Evolutionary conservation across 2,888 invertebrate genomes (phyloP).

Genomic region (Rotaria sp.): DNA sequence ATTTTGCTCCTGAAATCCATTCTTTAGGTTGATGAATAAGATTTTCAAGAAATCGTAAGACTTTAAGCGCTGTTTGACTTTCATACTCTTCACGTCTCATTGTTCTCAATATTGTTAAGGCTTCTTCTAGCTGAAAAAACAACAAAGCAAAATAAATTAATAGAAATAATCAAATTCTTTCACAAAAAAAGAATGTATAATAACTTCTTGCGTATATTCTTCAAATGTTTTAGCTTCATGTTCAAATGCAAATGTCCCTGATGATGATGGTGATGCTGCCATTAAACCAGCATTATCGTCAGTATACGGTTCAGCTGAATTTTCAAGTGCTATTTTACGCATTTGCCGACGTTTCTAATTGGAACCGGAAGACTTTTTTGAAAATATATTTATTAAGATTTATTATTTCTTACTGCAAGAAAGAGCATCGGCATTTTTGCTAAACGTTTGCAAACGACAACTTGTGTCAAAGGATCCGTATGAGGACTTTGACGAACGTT

Average conservation of each 20-base stretch:
- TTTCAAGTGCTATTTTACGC: not conserved
- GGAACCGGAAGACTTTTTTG: not conserved
- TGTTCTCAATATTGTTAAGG: not conserved
- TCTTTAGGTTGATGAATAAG: constrained; percentile 19
- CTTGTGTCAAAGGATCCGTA: not conserved
- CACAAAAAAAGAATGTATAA: not conserved
- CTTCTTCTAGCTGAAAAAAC: not conserved
- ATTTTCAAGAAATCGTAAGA: not conserved
- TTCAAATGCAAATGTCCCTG: not conserved
- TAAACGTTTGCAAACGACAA: constrained; percentile 15
- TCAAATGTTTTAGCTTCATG: not conserved
- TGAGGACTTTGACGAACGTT: not conserved
- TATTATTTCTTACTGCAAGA: not conserved
- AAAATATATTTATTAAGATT: not conserved
- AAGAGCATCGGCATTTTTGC: not conserved
- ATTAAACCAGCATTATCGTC: constrained; percentile 11
- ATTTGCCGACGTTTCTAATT: constrained; percentile 25
- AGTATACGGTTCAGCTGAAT: not conserved
- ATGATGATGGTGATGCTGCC: not conserved
- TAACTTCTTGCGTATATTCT: not conserved
- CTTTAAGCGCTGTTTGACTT: not conserved
- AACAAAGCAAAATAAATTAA: not conserved
- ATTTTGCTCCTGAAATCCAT: constrained; percentile 23
- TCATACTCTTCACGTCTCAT: constrained; percentile 27
- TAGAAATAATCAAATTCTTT: not conserved